Conservation (phyloP, 64 coral and sea anemone species). For the Cladopsammia gracilis region DNA sequence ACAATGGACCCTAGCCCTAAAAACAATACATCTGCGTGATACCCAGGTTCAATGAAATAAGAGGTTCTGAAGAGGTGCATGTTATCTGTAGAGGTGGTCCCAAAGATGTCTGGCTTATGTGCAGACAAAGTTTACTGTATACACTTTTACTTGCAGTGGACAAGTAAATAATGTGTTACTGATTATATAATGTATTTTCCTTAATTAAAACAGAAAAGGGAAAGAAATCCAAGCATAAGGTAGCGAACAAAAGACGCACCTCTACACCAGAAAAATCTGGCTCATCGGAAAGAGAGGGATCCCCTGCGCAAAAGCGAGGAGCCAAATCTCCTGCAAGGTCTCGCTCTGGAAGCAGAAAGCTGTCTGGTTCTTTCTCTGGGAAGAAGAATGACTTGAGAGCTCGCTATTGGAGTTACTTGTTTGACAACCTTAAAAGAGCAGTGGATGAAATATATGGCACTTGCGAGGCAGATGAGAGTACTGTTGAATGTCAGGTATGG, state of each 20-base stretch:
- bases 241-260: constrained; percentile 57
- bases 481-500: constrained; percentile 95
- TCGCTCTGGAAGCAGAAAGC: constrained; percentile 66
- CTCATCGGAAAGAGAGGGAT: constrained; percentile 87
- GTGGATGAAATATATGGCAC: constrained; percentile 99
- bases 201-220: constrained; percentile 18
- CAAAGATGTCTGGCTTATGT: too few relatives aligned
- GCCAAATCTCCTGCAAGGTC: constrained; percentile 79
- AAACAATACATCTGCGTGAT: too few relatives aligned
- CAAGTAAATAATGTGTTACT: too few relatives aligned
- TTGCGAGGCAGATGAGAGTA: constrained; percentile 95
- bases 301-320: constrained; percentile 75
- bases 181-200: background rate
- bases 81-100: too few relatives aligned
- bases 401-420: constrained; percentile 98
- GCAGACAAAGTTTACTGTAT: too few relatives aligned
- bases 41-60: too few relatives aligned
- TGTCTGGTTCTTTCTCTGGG: constrained; percentile 64
- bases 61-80: too few relatives aligned
- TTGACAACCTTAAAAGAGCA: constrained; percentile 98
- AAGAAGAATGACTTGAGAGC: constrained; percentile 97
- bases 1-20: too few relatives aligned
- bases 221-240: constrained; percentile 75
- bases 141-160: too few relatives aligned
- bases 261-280: constrained; percentile 92